Evolutionary conservation across 2,797 vertebrate species (phyloP).

Genomic region (Anabas testudineus): DNA sequence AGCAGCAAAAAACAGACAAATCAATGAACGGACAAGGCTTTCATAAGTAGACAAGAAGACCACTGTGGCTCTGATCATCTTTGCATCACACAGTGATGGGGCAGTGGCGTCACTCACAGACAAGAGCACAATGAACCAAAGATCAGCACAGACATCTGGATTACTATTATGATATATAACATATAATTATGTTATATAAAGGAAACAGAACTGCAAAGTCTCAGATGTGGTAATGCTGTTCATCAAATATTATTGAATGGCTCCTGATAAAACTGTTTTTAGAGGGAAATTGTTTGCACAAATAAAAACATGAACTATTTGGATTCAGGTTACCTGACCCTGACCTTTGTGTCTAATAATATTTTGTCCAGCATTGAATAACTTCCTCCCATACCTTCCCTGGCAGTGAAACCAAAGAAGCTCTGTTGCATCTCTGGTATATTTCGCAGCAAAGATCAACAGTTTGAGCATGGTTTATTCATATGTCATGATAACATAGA

Average conservation of each 20-base stretch:
- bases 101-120: conserved; percentile 55
- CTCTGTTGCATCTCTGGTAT: conserved; percentile 8
- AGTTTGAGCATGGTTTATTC: neutral
- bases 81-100: conserved; percentile 59
- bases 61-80: conserved; percentile 65
- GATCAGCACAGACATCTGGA: conserved; percentile 67
- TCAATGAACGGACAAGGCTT: conserved; percentile 52
- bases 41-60: conserved; percentile 66
- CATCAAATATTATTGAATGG: neutral
- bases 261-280: neutral
- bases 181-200: too few species aligned
- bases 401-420: conserved; percentile 21
- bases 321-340: conserved; percentile 28
- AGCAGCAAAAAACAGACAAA: conserved; percentile 38
- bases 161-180: conserved; percentile 16
- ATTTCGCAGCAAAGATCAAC: neutral
- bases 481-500: neutral
- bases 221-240: neutral
- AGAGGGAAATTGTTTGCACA: neutral
- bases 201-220: neutral
- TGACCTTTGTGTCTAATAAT: conserved; percentile 59
- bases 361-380: conserved; percentile 50
- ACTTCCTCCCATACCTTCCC: conserved; percentile 55
- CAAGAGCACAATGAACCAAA: conserved; percentile 63
- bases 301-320: conserved; percentile 37